Conservation (phyloP, 2,797 vertebrate species). For the Muscicapa striata region DNA sequence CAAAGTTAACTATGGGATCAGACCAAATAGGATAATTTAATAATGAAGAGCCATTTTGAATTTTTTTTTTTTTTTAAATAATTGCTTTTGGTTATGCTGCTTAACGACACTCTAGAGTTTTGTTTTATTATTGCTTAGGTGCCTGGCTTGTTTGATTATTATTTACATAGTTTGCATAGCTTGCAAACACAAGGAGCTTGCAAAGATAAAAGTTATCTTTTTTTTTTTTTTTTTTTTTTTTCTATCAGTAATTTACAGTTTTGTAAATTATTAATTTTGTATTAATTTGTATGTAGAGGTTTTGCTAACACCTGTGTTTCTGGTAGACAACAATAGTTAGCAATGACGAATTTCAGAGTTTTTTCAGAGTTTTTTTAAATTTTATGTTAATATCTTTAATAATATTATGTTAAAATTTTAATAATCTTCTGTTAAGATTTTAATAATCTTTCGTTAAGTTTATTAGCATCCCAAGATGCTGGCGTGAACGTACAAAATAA, state of each 20-base stretch:
- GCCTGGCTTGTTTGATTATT: background rate
- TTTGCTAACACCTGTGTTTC: background rate
- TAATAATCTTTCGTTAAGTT: no score
- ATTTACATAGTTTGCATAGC: background rate
- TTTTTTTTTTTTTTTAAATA: background rate
- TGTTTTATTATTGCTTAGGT: background rate
- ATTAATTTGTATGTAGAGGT: background rate
- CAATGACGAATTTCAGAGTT: accelerated
- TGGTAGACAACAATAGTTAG: background rate
- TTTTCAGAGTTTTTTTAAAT: background rate
- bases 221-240: no score
- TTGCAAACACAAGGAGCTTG: background rate
- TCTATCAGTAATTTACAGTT: background rate
- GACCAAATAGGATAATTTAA: background rate
- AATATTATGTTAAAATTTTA: background rate
- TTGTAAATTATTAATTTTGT: no score
- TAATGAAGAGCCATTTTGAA: background rate
- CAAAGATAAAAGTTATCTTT: background rate
- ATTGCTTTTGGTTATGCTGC: background rate
- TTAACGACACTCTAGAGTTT: background rate
- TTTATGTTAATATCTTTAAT: no score
- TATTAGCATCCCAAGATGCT: background rate
- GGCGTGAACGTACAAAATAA: background rate
- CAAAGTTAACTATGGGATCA: background rate
- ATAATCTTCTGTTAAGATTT: background rate